Evolutionary conservation across 2,888 invertebrate genomes (phyloP).

Genomic region (Eupithecia exiguata): DNA sequence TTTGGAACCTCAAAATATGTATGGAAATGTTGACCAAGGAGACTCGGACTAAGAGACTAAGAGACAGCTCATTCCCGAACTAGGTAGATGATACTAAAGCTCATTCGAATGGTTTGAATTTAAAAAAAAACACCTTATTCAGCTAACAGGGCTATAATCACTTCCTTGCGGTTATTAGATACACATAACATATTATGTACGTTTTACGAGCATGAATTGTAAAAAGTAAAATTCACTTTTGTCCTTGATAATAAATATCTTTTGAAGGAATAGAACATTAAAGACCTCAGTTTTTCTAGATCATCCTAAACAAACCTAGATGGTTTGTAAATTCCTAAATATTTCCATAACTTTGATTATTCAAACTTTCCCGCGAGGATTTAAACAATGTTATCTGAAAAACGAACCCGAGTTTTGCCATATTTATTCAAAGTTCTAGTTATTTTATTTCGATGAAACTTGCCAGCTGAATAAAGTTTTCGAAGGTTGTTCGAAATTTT

Average conservation of each 20-base stretch:
- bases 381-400: constrained; percentile 34
- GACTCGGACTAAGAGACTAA: no score
- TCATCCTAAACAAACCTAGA: constrained; percentile 34
- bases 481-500: constrained; percentile 29
- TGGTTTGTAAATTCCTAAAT: constrained; percentile 7
- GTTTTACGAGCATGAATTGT: no score
- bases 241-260: background rate
- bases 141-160: no score
- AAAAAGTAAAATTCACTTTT: no score
- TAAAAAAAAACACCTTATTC: no score
- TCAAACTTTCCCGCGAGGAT: constrained; percentile 23
- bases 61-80: no score
- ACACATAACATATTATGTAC: no score
- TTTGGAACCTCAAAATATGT: no score
- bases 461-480: constrained; percentile 37
- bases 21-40: no score
- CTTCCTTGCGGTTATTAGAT: no score
- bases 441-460: constrained; percentile 37
- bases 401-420: constrained; percentile 33
- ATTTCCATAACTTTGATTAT: constrained; percentile 28
- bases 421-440: constrained; percentile 39
- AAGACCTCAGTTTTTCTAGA: constrained; percentile 21
- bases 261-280: background rate
- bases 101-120: no score
- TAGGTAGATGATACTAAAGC: no score